Percentiles rank a stretch among this genome's conserved stretches.
phyloP scores from a whole-genome alignment of 1,140 invertebrate genomes.

The Trichonephila inaurata region DNA sequence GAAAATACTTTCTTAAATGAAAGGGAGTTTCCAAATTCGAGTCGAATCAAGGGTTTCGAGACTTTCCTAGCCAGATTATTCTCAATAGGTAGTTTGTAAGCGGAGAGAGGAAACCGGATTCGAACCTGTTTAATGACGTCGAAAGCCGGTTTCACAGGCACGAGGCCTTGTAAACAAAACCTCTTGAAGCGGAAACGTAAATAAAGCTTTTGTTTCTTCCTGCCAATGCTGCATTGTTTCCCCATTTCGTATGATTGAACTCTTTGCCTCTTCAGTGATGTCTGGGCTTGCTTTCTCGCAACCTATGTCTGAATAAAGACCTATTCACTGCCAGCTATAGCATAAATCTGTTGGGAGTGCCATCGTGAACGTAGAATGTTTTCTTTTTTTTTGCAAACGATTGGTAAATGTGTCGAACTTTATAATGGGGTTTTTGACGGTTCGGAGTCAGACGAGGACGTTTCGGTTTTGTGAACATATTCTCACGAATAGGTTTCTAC shows the following conservation, averaged over 20 bases:
- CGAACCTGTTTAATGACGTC: conserved; percentile 73
- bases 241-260: conserved; percentile 37
- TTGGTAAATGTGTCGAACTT: too few relatives aligned
- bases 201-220: conserved; percentile 74
- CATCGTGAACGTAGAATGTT: neutral
- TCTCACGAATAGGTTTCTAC: too few relatives aligned
- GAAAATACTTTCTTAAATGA: neutral
- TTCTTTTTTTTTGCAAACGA: too few relatives aligned
- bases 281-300: neutral
- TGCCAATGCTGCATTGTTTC: conserved; percentile 48
- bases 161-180: conserved; percentile 75
- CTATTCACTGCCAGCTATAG: neutral
- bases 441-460: too few relatives aligned
- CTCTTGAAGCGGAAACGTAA: conserved; percentile 74
- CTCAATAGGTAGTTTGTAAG: conserved; percentile 12
- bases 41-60: neutral
- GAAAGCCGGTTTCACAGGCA: conserved; percentile 61
- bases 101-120: conserved; percentile 69
- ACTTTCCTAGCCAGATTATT: conserved; percentile 49
- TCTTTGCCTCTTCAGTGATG: neutral
- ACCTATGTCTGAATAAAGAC: neutral
- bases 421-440: too few relatives aligned
- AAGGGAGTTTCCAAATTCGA: neutral
- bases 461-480: too few relatives aligned
- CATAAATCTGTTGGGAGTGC: neutral